Evolutionary conservation across 2,113 vertebrate species (phyloP).

Genomic region (Miniopterus natalensis): DNA sequence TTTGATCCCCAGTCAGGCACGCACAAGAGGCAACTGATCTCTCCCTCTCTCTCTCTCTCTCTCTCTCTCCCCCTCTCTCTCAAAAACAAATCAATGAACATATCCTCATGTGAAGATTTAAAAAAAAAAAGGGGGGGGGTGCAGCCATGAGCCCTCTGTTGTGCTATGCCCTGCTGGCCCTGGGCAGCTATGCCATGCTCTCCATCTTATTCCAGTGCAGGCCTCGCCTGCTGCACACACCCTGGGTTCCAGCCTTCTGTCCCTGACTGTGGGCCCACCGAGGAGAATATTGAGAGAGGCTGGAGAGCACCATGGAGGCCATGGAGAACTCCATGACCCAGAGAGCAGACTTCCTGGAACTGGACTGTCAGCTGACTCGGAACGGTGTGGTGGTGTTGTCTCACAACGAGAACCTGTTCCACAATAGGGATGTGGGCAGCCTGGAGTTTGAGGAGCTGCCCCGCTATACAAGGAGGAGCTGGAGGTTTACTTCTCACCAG

Average conservation of each 20-base stretch:
- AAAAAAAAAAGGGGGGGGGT: not conserved
- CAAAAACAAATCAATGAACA: not conserved
- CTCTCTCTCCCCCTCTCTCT: too few relatives aligned
- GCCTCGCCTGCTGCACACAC: slow-evolving; percentile 91
- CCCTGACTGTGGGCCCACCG: slow-evolving; percentile 91
- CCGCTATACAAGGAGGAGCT: slow-evolving; percentile 89
- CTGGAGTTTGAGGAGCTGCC: slow-evolving; percentile 91
- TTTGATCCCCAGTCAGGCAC: too few relatives aligned
- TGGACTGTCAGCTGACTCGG: slow-evolving; percentile 92
- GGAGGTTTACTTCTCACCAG: slow-evolving; percentile 90
- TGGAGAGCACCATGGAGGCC: slow-evolving; percentile 93
- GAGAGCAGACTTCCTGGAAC: slow-evolving; percentile 91
- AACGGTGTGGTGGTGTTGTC: slow-evolving; percentile 93
- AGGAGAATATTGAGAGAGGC: slow-evolving; percentile 91
- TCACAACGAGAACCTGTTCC: slow-evolving; percentile 91
- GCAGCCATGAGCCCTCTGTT: slow-evolving; percentile 68
- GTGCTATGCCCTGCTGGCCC: slow-evolving; percentile 87
- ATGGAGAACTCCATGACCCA: slow-evolving; percentile 89
- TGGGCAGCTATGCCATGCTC: slow-evolving; percentile 89
- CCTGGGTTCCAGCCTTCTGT: slow-evolving; percentile 84
- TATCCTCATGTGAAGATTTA: too few relatives aligned
- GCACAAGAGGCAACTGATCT: too few relatives aligned
- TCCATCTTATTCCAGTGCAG: slow-evolving; percentile 92
- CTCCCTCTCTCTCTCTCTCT: too few relatives aligned
- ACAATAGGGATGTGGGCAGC: slow-evolving; percentile 87